A percentile compares a stretch with the other conserved stretches of the same genome.
Evolutionary conservation across 2,113 vertebrate genomes (phyloP).

Genomic region (Protobothrops flavoviridis): DNA sequence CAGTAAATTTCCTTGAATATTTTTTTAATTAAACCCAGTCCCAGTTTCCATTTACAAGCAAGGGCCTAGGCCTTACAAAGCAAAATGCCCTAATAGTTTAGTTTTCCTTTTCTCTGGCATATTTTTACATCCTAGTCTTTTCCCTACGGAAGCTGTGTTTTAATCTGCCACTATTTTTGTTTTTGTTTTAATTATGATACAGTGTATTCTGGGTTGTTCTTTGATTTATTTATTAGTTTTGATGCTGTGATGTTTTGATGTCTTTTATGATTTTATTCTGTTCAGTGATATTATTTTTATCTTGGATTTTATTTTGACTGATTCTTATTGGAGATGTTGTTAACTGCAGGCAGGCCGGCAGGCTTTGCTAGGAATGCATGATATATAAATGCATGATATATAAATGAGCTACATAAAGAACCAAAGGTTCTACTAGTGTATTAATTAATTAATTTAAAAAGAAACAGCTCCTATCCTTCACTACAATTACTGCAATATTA

Average conservation of each 20-base stretch:
- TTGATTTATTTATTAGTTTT: background rate
- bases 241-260: background rate
- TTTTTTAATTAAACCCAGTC: background rate
- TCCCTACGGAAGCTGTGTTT: background rate
- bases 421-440: background rate
- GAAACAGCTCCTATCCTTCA: background rate
- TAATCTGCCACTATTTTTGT: background rate
- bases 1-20: background rate
- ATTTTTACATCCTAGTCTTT: background rate
- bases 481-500: background rate
- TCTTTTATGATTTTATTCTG: background rate
- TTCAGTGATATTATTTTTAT: background rate
- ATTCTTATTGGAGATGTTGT: background rate
- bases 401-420: background rate
- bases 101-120: background rate
- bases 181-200: background rate
- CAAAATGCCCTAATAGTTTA: background rate
- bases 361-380: background rate
- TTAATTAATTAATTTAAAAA: background rate
- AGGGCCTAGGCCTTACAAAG: background rate
- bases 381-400: background rate
- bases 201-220: background rate
- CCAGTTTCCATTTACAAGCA: background rate
- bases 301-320: background rate
- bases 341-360: background rate